phyloP scores from a whole-genome alignment of 2,797 vertebrate species.

The Otus scops region DNA sequence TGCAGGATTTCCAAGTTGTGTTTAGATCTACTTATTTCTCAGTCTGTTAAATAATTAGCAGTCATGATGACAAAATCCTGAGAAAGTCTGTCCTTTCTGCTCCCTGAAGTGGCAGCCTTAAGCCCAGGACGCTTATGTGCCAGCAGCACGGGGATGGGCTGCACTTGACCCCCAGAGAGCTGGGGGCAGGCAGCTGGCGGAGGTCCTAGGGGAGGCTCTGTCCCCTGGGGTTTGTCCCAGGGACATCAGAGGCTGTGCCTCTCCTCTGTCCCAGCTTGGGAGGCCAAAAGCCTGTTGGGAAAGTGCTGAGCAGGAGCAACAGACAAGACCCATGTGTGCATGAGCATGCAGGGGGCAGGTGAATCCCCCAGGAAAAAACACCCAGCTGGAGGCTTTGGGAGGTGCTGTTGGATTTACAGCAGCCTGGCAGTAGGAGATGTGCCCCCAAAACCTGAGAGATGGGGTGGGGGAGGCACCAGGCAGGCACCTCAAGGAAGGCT shows the following conservation, averaged over 20 bases:
- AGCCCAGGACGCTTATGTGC: rapidly evolving
- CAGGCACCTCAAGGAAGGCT: neutral
- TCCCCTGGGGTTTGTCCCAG: neutral
- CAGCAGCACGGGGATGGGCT: rapidly evolving
- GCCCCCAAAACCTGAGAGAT: neutral
- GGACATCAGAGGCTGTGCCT: neutral
- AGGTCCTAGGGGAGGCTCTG: neutral
- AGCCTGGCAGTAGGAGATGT: neutral
- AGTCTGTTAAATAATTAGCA: neutral
- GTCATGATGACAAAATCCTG: neutral
- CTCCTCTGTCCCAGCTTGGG: neutral
- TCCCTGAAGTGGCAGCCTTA: neutral
- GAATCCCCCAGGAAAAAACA: neutral
- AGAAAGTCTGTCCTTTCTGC: neutral
- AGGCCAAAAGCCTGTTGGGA: neutral
- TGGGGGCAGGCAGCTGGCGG: neutral
- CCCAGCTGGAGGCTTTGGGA: rapidly evolving
- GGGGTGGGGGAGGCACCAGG: rapidly evolving
- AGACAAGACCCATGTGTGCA: neutral
- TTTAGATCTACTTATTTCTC: neutral
- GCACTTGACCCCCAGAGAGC: rapidly evolving
- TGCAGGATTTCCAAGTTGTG: neutral
- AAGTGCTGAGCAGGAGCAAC: neutral
- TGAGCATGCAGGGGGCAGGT: rapidly evolving
- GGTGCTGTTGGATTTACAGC: neutral